phyloP scores from a whole-genome alignment of 2,113 vertebrate genomes.

The Corvus moneduloides region DNA sequence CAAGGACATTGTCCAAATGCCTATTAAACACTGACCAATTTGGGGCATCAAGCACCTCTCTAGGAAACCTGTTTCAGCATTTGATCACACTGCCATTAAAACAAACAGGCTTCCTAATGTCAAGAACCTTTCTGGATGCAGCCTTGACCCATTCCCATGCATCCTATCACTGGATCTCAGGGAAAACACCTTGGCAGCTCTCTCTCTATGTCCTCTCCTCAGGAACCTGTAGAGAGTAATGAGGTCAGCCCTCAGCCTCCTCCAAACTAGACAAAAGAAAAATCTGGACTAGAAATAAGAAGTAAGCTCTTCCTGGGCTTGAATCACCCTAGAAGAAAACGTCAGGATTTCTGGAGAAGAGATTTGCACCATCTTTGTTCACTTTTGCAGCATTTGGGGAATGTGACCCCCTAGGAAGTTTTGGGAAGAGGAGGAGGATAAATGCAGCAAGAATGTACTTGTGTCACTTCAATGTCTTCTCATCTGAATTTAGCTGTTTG shows the following conservation, averaged over 20 bases:
- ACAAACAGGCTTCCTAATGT: background rate
- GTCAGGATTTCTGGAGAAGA: background rate
- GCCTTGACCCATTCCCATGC: accelerated
- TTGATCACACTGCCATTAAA: background rate
- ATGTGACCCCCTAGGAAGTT: background rate
- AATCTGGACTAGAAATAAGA: background rate
- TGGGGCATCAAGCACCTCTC: background rate
- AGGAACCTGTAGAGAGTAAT: background rate
- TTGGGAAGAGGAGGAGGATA: background rate
- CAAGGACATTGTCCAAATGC: background rate
- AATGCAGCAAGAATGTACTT: background rate
- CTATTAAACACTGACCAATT: background rate
- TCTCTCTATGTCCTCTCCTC: background rate
- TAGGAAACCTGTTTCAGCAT: background rate
- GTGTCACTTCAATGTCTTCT: background rate
- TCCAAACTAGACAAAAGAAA: background rate
- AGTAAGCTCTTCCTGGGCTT: background rate
- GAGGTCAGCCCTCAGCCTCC: accelerated
- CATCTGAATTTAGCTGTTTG: background rate
- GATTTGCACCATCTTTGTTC: background rate
- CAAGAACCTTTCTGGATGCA: background rate
- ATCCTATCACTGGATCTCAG: too few relatives aligned
- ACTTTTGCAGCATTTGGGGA: background rate
- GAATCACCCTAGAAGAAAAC: background rate
- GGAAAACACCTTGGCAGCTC: background rate